Conservation (phyloP, 2,797 vertebrate genomes). For the Sebastes hubbsi region DNA sequence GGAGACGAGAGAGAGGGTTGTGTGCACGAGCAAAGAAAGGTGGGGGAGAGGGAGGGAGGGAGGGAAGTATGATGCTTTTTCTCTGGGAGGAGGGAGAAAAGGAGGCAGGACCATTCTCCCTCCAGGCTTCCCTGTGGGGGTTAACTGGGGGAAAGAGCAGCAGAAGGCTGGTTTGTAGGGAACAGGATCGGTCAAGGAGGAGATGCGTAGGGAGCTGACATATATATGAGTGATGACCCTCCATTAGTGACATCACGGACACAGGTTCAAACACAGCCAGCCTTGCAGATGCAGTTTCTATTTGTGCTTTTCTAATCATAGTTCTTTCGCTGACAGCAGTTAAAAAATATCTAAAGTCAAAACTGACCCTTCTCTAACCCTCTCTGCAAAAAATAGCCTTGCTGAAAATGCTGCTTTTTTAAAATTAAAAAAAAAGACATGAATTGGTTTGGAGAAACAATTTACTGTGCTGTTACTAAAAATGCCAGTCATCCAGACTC, state of each 20-base stretch:
- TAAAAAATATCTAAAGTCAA: conserved; percentile 10
- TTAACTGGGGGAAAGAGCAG: conserved; percentile 45
- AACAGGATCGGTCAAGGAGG: conserved; percentile 19
- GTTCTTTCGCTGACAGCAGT: neutral
- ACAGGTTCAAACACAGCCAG: conserved; percentile 1
- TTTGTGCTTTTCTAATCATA: conserved; percentile 8
- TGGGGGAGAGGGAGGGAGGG: neutral
- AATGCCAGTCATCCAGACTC: conserved; percentile 42
- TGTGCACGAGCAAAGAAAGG: conserved; percentile 44
- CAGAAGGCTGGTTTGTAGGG: conserved; percentile 34
- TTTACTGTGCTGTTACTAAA: conserved; percentile 52
- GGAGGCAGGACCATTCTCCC: conserved; percentile 43
- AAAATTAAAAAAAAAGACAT: conserved; percentile 9
- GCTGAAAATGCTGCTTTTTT: conserved; percentile 27
- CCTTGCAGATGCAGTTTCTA: neutral
- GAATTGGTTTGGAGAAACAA: conserved; percentile 37
- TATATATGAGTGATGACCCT: conserved; percentile 23
- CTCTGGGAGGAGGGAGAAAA: conserved; percentile 43
- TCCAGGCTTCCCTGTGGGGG: conserved; percentile 52
- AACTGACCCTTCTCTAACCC: conserved; percentile 17
- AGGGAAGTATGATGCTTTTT: conserved; percentile 52
- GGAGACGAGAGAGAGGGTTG: conserved; percentile 55
- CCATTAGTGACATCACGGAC: conserved; percentile 2
- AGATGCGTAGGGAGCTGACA: neutral
- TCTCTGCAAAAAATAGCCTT: conserved; percentile 26